Percentiles rank a stretch among this genome's conserved stretches.
Conservation (phyloP, 2,888 invertebrate genomes). For the Drosophila picticornis region DNA sequence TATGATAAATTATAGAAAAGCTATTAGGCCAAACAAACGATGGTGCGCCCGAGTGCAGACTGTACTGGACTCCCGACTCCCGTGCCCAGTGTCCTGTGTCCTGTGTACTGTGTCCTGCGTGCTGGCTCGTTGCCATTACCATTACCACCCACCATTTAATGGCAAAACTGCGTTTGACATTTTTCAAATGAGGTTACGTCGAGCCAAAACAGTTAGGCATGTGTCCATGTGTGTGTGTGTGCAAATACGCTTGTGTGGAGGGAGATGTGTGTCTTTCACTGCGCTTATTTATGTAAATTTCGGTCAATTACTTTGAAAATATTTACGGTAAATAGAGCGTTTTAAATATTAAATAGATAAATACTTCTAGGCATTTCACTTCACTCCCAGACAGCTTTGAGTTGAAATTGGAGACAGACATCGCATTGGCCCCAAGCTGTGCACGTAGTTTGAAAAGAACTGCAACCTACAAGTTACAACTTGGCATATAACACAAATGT, state of each 20-base stretch:
- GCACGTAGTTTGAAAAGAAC: slow-evolving; percentile 52
- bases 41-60: slow-evolving; percentile 26
- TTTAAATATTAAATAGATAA: slow-evolving; percentile 70
- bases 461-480: slow-evolving; percentile 46
- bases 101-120: slow-evolving; percentile 7
- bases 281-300: slow-evolving; percentile 79
- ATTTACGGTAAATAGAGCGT: slow-evolving; percentile 76
- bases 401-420: slow-evolving; percentile 14
- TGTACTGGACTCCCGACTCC: not conserved
- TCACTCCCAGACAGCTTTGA: slow-evolving; percentile 1
- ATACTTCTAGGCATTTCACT: slow-evolving; percentile 22
- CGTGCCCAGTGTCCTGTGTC: not conserved
- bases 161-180: slow-evolving; percentile 74
- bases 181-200: slow-evolving; percentile 76
- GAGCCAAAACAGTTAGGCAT: slow-evolving; percentile 38
- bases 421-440: slow-evolving; percentile 57
- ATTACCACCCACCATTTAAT: slow-evolving; percentile 36
- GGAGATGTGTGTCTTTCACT: slow-evolving; percentile 7
- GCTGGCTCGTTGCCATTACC: slow-evolving; percentile 19
- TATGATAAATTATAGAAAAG: slow-evolving; percentile 80
- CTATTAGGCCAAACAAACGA: slow-evolving; percentile 78
- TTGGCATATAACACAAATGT: slow-evolving; percentile 60
- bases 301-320: slow-evolving; percentile 72
- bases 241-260: not conserved
- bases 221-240: not conserved